Evolutionary conservation across 2,113 vertebrate genomes (phyloP), one percentile per base, ranked within the genome.

Genomic region (Colaptes auratus): DNA sequence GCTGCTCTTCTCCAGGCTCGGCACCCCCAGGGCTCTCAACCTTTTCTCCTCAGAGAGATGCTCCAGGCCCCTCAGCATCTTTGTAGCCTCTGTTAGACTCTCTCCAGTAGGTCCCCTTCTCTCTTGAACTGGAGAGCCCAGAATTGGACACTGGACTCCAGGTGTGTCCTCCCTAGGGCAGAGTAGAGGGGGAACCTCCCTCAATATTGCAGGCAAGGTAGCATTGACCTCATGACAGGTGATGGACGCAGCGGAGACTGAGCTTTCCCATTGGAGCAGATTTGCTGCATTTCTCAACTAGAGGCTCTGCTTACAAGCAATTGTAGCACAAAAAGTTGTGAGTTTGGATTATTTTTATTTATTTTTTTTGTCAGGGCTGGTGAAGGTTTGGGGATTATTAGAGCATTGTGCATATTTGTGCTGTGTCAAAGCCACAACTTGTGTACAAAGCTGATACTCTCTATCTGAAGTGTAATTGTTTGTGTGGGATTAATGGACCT

Each of bases 351-450:
- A 39, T 39, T 36, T 36, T 36, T 36, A 36, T 21, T 8, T 44
- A 44, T 44, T 9, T 48, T 27, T 85, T 64, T 27, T 70, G 66
- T 33, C n/a, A 71, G 63, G 7, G 12, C 63, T 72, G 36, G 17
- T 36, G 18, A 79, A 35, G 15, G 53, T 65, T 67, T 93, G 44
- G 55, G 58, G 53, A 74, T 27, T 21, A 52, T 35, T 65, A 28
- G 2, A 42, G 61, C 10, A 3, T 28, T 12, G 16, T 7, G 4
- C 6, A 0, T 60, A 28, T 72, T 84, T 31, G 19, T 52, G 20
- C 27, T 30, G 0, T 18, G 2, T 35, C 9, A 82, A 48, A 46
- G 72, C 15, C 0, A 0, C 18, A 74, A 8, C 25, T 3, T 4
- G 33, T 77, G 6, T 23, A 7, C 23, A 36, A 33, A 25, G 58